These are phyloP conservation scores for Lucifuga dentata DNA, from an alignment of 2,113 vertebrate species.

Conservation along the genomic window DNA sequence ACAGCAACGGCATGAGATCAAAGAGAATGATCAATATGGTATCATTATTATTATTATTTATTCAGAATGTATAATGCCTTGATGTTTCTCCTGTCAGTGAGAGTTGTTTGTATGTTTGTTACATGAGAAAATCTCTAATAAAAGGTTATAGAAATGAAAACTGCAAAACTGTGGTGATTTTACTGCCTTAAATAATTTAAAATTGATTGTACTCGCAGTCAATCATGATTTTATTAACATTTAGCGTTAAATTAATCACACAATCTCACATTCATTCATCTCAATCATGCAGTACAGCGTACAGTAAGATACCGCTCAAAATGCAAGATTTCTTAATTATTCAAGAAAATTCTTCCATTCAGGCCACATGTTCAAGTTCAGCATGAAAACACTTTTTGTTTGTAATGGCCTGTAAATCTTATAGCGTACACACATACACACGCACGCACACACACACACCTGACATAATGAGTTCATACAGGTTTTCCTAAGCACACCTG, in stretches of 20 bases:
- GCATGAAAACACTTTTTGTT: conserved; percentile 32
- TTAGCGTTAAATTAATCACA: conserved; percentile 63
- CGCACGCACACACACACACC: conserved; percentile 10
- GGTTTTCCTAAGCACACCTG: conserved; percentile 13
- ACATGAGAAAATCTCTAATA: conserved; percentile 56
- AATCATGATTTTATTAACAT: conserved; percentile 64
- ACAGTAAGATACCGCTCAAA: conserved; percentile 37
- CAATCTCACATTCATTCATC: conserved; percentile 29
- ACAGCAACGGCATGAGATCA: conserved; percentile 59
- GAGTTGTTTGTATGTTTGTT: conserved; percentile 76
- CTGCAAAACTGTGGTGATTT: conserved; percentile 6
- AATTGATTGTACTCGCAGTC: conserved; percentile 33
- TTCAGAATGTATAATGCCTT: conserved; percentile 57
- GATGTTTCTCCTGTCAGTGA: conserved; percentile 47
- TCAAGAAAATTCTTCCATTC: conserved; percentile 20
- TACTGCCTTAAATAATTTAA: neutral
- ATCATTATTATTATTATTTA: conserved; percentile 37
- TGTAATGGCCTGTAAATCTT: conserved; percentile 32
- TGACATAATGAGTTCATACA: conserved; percentile 29
- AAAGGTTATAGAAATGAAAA: no score
- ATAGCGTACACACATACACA: conserved; percentile 38
- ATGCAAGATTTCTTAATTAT: conserved; percentile 31
- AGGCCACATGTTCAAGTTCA: conserved; percentile 43
- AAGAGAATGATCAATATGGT: conserved; percentile 48
- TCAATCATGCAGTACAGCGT: conserved; percentile 10